Base-by-base conservation (phyloP, 1,140 invertebrate genomes). In the Venturia canescens region DNA sequence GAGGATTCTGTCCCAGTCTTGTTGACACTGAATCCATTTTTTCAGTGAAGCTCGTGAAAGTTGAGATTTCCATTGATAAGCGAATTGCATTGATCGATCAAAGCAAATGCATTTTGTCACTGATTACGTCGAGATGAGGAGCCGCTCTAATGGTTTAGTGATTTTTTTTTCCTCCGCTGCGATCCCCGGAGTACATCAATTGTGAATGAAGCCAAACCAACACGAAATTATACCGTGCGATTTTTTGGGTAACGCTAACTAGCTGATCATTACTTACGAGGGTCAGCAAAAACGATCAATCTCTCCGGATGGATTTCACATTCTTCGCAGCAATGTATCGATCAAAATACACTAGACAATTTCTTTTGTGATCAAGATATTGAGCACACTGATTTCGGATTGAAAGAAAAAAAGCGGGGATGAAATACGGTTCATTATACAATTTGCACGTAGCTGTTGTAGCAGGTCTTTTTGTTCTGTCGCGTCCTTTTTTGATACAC, bases 391-490 rank as follows among this genome's bases (percentile, higher is more conserved):
- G 50, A 53, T n/a, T n/a, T n/a, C 50, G 1, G 3, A 53, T 53
- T n/a, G 18, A 18, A 21, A 11, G 50, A n/a, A 53, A n/a, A 53
- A 53, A 53, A n/a, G n/a, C n/a, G 38, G 38, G 38, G n/a, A 53
- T 3, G 7, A 21, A n/a, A 18, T 53, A 53, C 18, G 50, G 50
- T 53, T 53, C 50, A 53, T 53, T 53, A n/a, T n/a, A 53, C 50
- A 53, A 53, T 53, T 53, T 53, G 50, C 50, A 53, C 50, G 50
- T 53, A n/a, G 50, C n/a, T 53, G 50, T n/a, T n/a, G 50, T 18
- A 53, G n/a, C n/a, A n/a, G 16, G 18, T 11, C 18, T 21, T 53
- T 18, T 53, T 53, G 50, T 53, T 53, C 50, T n/a, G 50, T 53
- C 50, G 50, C 50, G 50, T 53, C 50, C n/a, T n/a, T 53, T 21